Percentiles rank a stretch among this genome's conserved stretches.
phyloP scores from a whole-genome alignment of 2,888 invertebrate species.

The Coremacera marginata region DNA sequence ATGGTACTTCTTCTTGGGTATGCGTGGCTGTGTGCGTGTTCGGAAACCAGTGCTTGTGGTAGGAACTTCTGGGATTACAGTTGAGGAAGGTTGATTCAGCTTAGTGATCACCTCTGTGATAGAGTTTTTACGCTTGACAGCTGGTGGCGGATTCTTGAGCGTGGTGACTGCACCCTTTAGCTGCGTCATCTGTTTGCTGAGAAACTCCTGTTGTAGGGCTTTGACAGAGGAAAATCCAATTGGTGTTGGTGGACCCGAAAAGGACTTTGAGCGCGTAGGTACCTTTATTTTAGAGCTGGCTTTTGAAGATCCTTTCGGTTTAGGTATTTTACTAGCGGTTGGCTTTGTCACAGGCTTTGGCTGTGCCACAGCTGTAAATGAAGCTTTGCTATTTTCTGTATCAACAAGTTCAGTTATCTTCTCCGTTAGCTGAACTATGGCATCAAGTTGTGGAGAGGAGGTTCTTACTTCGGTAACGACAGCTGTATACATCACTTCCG shows the following conservation, averaged over 20 bases:
- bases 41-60: slow-evolving; percentile 52
- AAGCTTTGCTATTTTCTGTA: background rate
- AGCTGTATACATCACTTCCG: background rate
- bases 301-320: slow-evolving; percentile 50
- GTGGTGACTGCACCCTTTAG: slow-evolving; percentile 44
- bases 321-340: slow-evolving; percentile 56
- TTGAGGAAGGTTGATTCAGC: slow-evolving; percentile 52
- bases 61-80: slow-evolving; percentile 46
- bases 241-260: slow-evolving; percentile 61
- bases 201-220: slow-evolving; percentile 64
- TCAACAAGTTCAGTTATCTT: background rate
- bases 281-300: slow-evolving; percentile 50
- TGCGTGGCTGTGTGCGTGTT: slow-evolving; percentile 63
- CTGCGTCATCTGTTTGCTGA: slow-evolving; percentile 58
- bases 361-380: background rate
- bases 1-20: slow-evolving; percentile 71
- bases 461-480: background rate
- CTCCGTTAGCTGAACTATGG: background rate
- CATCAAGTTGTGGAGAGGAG: background rate
- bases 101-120: slow-evolving; percentile 65
- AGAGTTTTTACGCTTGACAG: slow-evolving; percentile 57
- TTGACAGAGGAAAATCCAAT: slow-evolving; percentile 66
- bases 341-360: slow-evolving; percentile 15
- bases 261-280: slow-evolving; percentile 65
- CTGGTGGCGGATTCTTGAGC: slow-evolving; percentile 55